Base-by-base conservation (phyloP, 2,888 invertebrate species). In the Drosophila limbata region DNA sequence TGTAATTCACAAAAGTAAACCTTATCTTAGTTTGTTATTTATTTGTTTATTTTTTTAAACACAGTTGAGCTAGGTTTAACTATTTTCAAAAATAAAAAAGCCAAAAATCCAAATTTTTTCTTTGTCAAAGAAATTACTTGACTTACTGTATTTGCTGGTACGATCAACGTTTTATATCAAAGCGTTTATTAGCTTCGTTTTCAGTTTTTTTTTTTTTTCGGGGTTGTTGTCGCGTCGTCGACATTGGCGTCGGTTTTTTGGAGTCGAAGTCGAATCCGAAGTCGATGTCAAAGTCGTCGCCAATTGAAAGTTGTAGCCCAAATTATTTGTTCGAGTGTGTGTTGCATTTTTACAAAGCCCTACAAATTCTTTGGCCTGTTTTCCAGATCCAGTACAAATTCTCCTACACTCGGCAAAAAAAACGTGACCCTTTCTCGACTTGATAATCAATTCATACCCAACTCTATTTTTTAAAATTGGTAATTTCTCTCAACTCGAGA, bases 301-400 rank as follows among this genome's bases (percentile, higher is more conserved):
- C 67, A 76, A 81, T 80, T 85, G 81, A 77, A 84, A 83, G 86
- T 80, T 66, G 68, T 73, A 85, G 85, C 78, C 88, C 76, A 84
- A 80, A 84, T 83, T 76, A 79, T 76, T 77, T 47, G 48, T 76
- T 77, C 52, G 50, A 53, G 52, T 48, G 28, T 47, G 28, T 47
- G 28, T 71, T 47, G 59, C 71, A 60, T 39, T 65, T 59, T 70
- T 51, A 62, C 61, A 72, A 63, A 47, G 61, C 56, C 31, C 62
- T 52, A 53, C 47, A 55, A 71, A 74, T 77, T 62, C 66, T 66
- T 76, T 74, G 74, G 57, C 72, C 74, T 51, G 77, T 64, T 73
- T 75, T 56, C 44, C 40, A 51, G 28, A 19, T 28, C 37, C 5
- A 25, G n/a, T 4, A 25, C 25, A 15, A 15, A 39, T 19, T 10